These are phyloP conservation scores for Drosophila heteroneura DNA, from an alignment of 2,888 invertebrate species.

Conservation along the genomic window DNA sequence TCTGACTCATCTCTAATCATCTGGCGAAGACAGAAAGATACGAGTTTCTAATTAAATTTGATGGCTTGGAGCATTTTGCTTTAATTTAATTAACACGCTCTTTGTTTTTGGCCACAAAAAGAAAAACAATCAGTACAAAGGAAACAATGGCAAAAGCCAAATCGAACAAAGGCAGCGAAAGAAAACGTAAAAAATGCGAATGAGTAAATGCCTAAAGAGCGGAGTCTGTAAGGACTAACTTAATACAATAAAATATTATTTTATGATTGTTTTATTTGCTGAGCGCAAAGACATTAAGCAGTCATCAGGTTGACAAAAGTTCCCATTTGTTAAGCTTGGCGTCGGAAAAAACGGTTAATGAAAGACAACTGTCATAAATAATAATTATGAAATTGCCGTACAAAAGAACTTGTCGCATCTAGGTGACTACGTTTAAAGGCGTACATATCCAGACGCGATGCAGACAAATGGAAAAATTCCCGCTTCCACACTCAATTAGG, in stretches of 20 bases:
- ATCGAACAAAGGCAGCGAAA: constrained; percentile 36
- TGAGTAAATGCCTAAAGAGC: constrained; percentile 10
- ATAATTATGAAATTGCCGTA: constrained; percentile 25
- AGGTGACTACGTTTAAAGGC: constrained; percentile 13
- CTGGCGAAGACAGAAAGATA: not conserved
- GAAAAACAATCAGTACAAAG: constrained; percentile 45
- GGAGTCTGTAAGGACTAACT: constrained; percentile 12
- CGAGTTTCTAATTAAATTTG: constrained; percentile 19
- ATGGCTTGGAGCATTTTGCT: constrained; percentile 45
- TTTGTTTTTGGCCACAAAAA: constrained; percentile 47
- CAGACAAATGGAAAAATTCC: constrained; percentile 28
- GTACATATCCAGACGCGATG: constrained; percentile 20
- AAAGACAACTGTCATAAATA: constrained; percentile 33
- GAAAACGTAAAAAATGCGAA: constrained; percentile 3
- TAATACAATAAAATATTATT: constrained; percentile 60
- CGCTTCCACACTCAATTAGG: constrained; percentile 37
- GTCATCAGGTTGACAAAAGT: constrained; percentile 48
- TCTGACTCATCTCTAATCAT: not conserved
- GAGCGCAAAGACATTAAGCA: constrained; percentile 50
- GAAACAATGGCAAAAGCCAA: constrained; percentile 33
- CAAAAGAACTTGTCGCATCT: constrained; percentile 17
- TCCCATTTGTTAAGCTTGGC: constrained; percentile 1
- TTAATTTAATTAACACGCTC: constrained; percentile 61
- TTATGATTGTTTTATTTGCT: constrained; percentile 58
- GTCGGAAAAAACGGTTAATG: constrained; percentile 22